Evolutionary conservation across 2,113 vertebrate genomes (phyloP), one percentile per base, ranked within the genome.

Genomic region (Fulica atra): DNA sequence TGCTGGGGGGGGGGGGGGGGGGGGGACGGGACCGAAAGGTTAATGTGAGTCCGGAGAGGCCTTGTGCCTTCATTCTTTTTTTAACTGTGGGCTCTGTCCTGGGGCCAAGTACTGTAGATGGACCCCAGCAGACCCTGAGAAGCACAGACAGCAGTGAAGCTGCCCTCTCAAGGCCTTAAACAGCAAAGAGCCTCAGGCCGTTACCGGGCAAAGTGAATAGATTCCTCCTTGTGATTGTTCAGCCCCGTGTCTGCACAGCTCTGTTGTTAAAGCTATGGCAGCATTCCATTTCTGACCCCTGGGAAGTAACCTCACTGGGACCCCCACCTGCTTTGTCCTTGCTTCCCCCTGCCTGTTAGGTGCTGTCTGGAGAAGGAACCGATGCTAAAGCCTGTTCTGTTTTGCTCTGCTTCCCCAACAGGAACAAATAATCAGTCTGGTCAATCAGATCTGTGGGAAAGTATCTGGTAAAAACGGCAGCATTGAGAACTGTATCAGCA

Each of bases 381-480:
- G 48, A 12, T 83, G 40, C 38, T 94, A 35, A 93, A 46, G 24
- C 29, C 38, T 64, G 24, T 53, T 86, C 24, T 89, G 51, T 87
- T 90, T 74, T 78, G 65, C 73, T 16, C 17, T 11, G 21, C 7
- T 25, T 89, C 64, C 91, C 2, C 10, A 61, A 89, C 97, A 99
- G 99, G 99, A 99, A 97, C 99, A 99, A 97, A 99, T 99, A 91
- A 99, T 99, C 98, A 99, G 98, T 96, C 97, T 99, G 97, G 99
- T 99, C 98, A 99, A 98, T 98, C 99, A 99, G 97, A 99, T 99
- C 97, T 99, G 99, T 86, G 99, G 99, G 82, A 99, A 99, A 96
- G 99, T 98, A 94, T 97, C 98, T 96, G 97, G 98, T 86, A 99
- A 98, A 97, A 99, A 98, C 6, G 97, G 97, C 92, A 98, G 94